phyloP scores from a whole-genome alignment of 2,888 invertebrate species.

The Netelia virgata region DNA sequence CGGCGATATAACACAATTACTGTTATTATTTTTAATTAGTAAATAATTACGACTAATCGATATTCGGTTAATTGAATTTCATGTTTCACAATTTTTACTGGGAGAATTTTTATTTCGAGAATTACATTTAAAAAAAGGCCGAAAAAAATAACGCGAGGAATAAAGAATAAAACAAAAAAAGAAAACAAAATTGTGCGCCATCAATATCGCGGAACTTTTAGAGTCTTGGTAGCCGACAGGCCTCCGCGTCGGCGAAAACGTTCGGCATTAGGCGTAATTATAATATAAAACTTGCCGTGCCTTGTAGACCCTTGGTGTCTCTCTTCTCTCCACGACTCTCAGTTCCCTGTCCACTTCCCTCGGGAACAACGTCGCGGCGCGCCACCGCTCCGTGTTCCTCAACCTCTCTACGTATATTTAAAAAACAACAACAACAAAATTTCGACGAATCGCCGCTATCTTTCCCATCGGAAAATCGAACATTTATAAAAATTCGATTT shows the following conservation, averaged over 20 bases:
- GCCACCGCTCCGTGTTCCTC: conserved; percentile 74
- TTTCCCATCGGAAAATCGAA: no score
- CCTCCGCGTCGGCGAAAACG: conserved; percentile 64
- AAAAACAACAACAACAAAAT: background rate
- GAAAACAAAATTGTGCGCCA: conserved; percentile 32
- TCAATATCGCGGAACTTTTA: conserved; percentile 42
- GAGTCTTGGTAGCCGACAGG: conserved; percentile 62
- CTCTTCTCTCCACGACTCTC: conserved; percentile 74
- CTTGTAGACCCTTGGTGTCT: conserved; percentile 77
- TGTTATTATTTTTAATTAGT: background rate
- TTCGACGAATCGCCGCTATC: background rate
- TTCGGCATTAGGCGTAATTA: conserved; percentile 80
- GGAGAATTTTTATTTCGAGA: background rate
- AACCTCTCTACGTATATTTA: conserved; percentile 46
- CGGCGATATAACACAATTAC: no score
- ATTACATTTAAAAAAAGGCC: background rate
- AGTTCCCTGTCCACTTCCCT: conserved; percentile 76
- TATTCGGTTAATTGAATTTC: background rate
- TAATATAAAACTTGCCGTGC: conserved; percentile 81
- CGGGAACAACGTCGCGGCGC: conserved; percentile 75
- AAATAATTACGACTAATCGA: background rate
- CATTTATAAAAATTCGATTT: no score
- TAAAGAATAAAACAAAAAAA: background rate
- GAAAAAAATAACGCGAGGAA: background rate
- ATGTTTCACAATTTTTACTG: background rate